Conservation (phyloP, 2,888 invertebrate species). For the Plusia festucae region DNA sequence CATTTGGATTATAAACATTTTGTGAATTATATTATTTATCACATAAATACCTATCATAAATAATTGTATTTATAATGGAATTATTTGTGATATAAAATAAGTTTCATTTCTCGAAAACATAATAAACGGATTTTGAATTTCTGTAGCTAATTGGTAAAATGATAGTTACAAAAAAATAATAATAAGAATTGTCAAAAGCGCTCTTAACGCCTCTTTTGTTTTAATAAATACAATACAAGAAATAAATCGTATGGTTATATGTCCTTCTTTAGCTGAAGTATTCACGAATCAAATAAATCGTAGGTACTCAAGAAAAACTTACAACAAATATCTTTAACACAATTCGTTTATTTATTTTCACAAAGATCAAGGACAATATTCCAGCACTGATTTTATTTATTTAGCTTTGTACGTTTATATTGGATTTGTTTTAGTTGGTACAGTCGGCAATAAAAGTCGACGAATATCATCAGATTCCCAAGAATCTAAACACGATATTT, state of each 20-base stretch:
- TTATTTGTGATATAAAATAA: too few relatives aligned
- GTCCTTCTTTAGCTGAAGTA: background rate
- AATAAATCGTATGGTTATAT: background rate
- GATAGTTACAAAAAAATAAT: too few relatives aligned
- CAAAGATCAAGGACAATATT: background rate
- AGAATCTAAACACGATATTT: background rate
- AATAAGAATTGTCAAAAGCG: background rate
- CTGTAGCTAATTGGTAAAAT: too few relatives aligned
- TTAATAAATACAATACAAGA: background rate
- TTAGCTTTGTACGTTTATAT: background rate
- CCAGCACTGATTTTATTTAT: background rate
- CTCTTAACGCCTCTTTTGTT: background rate
- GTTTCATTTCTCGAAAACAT: too few relatives aligned
- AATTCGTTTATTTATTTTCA: background rate
- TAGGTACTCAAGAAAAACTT: background rate
- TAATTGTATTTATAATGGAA: too few relatives aligned
- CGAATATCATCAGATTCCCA: background rate
- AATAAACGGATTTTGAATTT: too few relatives aligned
- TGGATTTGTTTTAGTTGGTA: background rate
- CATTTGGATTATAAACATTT: too few relatives aligned
- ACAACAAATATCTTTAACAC: background rate
- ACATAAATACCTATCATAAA: too few relatives aligned
- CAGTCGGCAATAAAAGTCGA: background rate
- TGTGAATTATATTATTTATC: too few relatives aligned
- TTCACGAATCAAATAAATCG: conserved; percentile 1